Base-by-base conservation (phyloP, 2,797 vertebrate genomes). In the Knipowitschia caucasica region DNA sequence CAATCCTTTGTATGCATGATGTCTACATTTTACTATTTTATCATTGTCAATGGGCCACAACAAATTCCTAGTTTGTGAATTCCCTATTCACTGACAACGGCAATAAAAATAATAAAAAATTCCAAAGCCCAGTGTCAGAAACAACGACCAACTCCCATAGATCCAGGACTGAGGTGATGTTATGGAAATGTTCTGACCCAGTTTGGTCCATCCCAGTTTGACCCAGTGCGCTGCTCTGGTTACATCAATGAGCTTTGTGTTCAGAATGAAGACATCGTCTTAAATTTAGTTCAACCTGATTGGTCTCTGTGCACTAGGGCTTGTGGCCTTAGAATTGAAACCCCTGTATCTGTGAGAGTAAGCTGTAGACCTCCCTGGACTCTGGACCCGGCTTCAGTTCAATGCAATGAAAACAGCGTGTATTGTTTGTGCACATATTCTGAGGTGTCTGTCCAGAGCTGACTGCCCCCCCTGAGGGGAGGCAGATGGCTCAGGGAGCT, bases 401-500 rank as follows among this genome's bases (percentile, higher is more conserved):
- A 38, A 56, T 62, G 40, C 31, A 25, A 18, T 46, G 18, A 24
- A 50, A 50, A 35, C 14, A 40, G n/a, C 11, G 5, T 12, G 25
- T 45, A 17, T 24, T 25, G 31, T 29, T 2, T 50, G 17, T 50
- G 50, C 59, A 35, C 27, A 5, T 56, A 42, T 50, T 44, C 38
- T 43, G 46, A 56, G 34, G 61, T 68, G 52, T 43, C 26, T 54
- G 35, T 64, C 29, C 49, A 50, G 64, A 59, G 65, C 70, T 62
- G 74, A 62, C 45, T 73, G 64, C 69, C 62, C 74, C 71, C 80
- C 69, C 69, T 12, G 27, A 49, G 36, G 71, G 63, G 21, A 59
- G 56, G 69, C 77, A 84, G 79, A 75, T 78, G 83, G 75, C 71
- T 57, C 47, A 58, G 67, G 54, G 69, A 68, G 71, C 59, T 59